These are phyloP conservation scores for Cyanocitta stelleri DNA, from an alignment of 2,113 vertebrate species.

Conservation along the genomic window DNA sequence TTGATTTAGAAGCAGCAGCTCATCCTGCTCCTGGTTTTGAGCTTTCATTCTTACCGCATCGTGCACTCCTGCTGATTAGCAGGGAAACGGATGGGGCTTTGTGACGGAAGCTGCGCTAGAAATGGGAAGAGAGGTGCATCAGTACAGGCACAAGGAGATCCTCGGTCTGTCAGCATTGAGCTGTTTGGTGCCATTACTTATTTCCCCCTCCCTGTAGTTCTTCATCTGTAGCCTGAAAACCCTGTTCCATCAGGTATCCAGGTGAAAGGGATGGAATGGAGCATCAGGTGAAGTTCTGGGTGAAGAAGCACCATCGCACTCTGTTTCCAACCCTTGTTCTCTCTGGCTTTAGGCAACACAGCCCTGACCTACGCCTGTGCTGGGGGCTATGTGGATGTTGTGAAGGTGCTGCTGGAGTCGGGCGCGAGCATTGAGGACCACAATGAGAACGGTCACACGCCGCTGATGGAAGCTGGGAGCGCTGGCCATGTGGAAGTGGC, in stretches of 20 bases:
- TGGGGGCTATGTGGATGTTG: conserved; percentile 95
- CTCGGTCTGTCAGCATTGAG: neutral
- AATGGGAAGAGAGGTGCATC: neutral
- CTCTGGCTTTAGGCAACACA: conserved; percentile 84
- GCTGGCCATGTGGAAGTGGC: conserved; percentile 97
- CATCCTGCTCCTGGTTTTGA: neutral
- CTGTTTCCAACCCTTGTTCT: neutral
- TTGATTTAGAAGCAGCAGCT: neutral
- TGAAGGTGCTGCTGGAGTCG: conserved; percentile 95
- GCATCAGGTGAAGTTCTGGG: neutral
- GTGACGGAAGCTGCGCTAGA: neutral
- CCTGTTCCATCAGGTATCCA: rapidly evolving
- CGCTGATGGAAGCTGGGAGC: conserved; percentile 97
- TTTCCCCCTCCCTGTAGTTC: neutral
- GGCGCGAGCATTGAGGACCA: conserved; percentile 99
- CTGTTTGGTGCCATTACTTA: neutral
- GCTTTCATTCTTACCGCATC: neutral
- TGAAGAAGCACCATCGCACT: rapidly evolving
- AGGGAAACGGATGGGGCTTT: neutral
- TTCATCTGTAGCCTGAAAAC: neutral
- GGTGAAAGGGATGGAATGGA: neutral
- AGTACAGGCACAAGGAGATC: too few relatives aligned
- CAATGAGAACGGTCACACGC: conserved; percentile 98
- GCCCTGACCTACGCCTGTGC: conserved; percentile 96
- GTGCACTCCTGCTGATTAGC: neutral